Conservation (phyloP, 2,797 vertebrate genomes). For the Poecilia wingei region DNA sequence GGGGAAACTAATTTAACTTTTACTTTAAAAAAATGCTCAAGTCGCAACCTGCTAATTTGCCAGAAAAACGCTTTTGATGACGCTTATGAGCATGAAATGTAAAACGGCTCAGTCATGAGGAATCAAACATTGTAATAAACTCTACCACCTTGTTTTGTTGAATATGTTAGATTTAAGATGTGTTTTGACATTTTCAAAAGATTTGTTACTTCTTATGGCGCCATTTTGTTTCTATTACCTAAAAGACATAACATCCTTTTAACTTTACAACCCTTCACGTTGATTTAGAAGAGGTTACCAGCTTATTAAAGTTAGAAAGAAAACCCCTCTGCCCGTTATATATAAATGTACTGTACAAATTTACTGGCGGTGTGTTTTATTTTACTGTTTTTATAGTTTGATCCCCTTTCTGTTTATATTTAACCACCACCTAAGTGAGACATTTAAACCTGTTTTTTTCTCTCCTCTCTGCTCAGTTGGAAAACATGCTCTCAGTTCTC, state of each 20-base stretch:
- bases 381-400: slow-evolving; percentile 6
- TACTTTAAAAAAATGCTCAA: not conserved
- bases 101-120: not conserved
- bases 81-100: not conserved
- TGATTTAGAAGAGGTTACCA: slow-evolving; percentile 19
- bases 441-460: slow-evolving; percentile 31
- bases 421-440: slow-evolving; percentile 16
- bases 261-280: slow-evolving; percentile 25
- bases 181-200: slow-evolving; percentile 1
- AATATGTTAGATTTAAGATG: not conserved
- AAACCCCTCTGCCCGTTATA: not conserved
- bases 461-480: slow-evolving; percentile 11
- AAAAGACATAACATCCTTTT: slow-evolving; percentile 1
- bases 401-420: slow-evolving; percentile 13
- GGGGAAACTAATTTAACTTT: not conserved
- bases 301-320: slow-evolving; percentile 19
- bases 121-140: not conserved
- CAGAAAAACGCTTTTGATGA: not conserved
- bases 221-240: not conserved
- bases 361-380: slow-evolving; percentile 14
- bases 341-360: not conserved
- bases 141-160: not conserved
- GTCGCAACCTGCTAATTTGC: not conserved
- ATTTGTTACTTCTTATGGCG: slow-evolving; percentile 5
- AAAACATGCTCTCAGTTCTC: slow-evolving; percentile 16